Evolutionary conservation across 2,888 invertebrate species (phyloP).

Genomic region (Crossocerus cetratus): DNA sequence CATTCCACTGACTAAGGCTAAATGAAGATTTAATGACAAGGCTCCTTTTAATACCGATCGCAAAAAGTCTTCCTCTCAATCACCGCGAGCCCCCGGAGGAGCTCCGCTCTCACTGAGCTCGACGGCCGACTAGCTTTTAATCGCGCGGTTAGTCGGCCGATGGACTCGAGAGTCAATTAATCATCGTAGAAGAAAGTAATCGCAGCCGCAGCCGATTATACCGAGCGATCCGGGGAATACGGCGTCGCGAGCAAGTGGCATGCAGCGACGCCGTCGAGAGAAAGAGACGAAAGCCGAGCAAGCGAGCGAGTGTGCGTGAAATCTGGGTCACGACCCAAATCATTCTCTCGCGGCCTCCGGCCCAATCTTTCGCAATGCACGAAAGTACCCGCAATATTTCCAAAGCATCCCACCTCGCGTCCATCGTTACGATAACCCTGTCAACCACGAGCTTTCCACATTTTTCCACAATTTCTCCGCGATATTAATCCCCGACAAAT

Average conservation of each 20-base stretch:
- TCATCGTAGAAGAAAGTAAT: too few species aligned
- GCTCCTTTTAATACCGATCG: too few species aligned
- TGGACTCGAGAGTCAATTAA: too few species aligned
- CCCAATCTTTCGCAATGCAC: conserved; percentile 57
- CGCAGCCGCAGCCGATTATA: conserved; percentile 39
- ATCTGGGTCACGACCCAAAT: conserved; percentile 62
- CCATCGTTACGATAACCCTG: conserved; percentile 25
- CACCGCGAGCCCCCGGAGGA: too few species aligned
- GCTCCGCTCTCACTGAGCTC: too few species aligned
- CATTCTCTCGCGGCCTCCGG: conserved; percentile 44
- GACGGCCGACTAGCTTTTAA: too few species aligned
- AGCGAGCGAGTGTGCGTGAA: conserved; percentile 30
- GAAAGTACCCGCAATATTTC: conserved; percentile 57
- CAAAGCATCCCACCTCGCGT: conserved; percentile 23
- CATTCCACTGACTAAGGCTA: too few species aligned
- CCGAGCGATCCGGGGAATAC: conserved; percentile 23
- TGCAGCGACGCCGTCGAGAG: background rate
- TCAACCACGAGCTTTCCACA: conserved; percentile 33
- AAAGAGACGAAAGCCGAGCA: conserved; percentile 25
- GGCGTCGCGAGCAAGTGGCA: conserved; percentile 30
- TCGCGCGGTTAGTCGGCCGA: too few species aligned
- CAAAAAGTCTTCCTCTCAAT: too few species aligned
- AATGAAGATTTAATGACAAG: too few species aligned
- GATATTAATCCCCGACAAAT: too few species aligned
- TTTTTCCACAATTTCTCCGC: conserved; percentile 8